Evolutionary conservation across 1,140 invertebrate genomes (phyloP).

Genomic region (Dinoponera quadriceps): DNA sequence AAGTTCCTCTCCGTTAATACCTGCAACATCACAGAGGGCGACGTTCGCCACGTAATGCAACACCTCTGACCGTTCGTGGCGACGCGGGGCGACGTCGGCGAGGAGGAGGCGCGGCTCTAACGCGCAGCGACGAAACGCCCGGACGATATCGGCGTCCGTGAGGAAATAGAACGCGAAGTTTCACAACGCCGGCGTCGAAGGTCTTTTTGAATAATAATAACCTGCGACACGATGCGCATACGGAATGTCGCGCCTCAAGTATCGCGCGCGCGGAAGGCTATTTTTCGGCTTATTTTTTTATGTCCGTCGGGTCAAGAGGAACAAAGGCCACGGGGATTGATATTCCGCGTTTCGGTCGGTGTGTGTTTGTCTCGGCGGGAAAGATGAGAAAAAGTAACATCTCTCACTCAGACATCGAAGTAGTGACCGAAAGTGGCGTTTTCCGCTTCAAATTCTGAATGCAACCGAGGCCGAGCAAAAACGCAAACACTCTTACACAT

Average conservation of each 20-base stretch:
- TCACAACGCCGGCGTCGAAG: constrained; percentile 68
- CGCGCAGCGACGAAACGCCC: constrained; percentile 28
- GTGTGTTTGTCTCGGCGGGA: too few relatives aligned
- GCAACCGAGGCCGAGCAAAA: too few relatives aligned
- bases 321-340: constrained; percentile 34
- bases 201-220: constrained; percentile 65
- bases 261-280: constrained; percentile 19
- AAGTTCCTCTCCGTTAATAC: constrained; percentile 93
- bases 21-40: constrained; percentile 70
- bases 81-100: too few relatives aligned
- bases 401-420: too few relatives aligned
- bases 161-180: constrained; percentile 72
- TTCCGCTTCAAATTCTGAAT: too few relatives aligned
- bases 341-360: constrained; percentile 11
- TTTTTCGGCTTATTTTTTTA: constrained; percentile 19
- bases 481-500: too few relatives aligned
- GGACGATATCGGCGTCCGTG: constrained; percentile 72
- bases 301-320: not conserved
- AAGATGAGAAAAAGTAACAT: too few relatives aligned
- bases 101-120: too few relatives aligned
- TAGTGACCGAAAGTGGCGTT: too few relatives aligned
- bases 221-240: not conserved
- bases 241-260: not conserved
- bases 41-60: not conserved
- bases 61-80: constrained; percentile 44